These are phyloP conservation scores for Gambusia yucatana DNA, from an alignment of 2,797 vertebrate genomes.

Conservation along the genomic window DNA sequence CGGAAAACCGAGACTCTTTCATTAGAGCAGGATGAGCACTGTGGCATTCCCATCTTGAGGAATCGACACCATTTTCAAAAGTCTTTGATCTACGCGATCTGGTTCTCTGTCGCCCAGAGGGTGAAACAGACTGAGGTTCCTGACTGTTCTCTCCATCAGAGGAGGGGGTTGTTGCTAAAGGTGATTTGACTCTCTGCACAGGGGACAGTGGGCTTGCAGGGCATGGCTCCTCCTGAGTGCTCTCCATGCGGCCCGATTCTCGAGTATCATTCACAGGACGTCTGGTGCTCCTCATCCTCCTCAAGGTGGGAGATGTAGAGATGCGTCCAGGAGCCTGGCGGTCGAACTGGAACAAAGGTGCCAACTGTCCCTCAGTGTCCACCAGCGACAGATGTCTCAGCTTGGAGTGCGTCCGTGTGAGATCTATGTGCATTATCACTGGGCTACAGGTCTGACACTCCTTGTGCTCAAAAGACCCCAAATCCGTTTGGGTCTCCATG, in stretches of 20 bases:
- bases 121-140: conserved; percentile 31
- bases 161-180: conserved; percentile 65
- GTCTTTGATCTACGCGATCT: conserved; percentile 76
- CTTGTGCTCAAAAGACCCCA: conserved; percentile 59
- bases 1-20: conserved; percentile 56
- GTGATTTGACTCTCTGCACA: conserved; percentile 63
- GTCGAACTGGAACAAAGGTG: conserved; percentile 83
- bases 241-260: conserved; percentile 61
- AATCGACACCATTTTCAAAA: conserved; percentile 62
- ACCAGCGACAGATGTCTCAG: conserved; percentile 62
- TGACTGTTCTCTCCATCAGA: conserved; percentile 56
- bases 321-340: conserved; percentile 86
- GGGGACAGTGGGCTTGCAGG: conserved; percentile 56
- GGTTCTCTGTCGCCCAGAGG: conserved; percentile 49
- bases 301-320: conserved; percentile 90
- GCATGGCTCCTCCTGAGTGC: conserved; percentile 66
- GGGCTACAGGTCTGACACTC: conserved; percentile 79
- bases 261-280: conserved; percentile 53
- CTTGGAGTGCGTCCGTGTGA: conserved; percentile 72
- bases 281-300: conserved; percentile 83
- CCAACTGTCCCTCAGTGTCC: conserved; percentile 54
- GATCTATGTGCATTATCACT: conserved; percentile 78
- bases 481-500: conserved; percentile 77
- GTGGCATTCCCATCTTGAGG: conserved; percentile 46
- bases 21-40: conserved; percentile 43